Conservation (phyloP, 2,888 invertebrate genomes). For the Notocelia uddmanniana region DNA sequence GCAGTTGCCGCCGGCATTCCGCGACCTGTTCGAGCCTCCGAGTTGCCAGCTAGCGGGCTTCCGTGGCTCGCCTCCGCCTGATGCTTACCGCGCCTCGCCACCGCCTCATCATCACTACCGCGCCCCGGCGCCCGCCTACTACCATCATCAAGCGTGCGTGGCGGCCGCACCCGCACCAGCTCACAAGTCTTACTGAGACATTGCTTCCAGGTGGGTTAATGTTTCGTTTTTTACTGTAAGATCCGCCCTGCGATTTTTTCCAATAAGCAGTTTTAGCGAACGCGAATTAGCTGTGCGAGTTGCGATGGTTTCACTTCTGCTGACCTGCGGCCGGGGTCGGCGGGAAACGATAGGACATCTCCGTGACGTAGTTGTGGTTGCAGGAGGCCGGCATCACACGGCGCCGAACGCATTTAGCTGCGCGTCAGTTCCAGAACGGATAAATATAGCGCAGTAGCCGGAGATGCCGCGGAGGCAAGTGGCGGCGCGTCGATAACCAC, state of each 20-base stretch:
- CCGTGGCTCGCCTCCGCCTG: slow-evolving; percentile 77
- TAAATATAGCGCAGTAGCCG: slow-evolving; percentile 82
- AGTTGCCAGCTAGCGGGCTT: slow-evolving; percentile 82
- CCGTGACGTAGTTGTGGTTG: slow-evolving; percentile 83
- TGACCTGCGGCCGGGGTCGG: slow-evolving; percentile 59
- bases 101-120: slow-evolving; percentile 82
- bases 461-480: slow-evolving; percentile 80
- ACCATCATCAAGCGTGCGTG: slow-evolving; percentile 87
- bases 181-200: slow-evolving; percentile 83
- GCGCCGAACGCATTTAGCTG: slow-evolving; percentile 83
- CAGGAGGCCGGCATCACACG: slow-evolving; percentile 81
- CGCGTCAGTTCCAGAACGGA: slow-evolving; percentile 81
- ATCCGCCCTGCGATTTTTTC: slow-evolving; percentile 67
- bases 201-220: slow-evolving; percentile 72
- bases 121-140: slow-evolving; percentile 79
- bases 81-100: slow-evolving; percentile 76
- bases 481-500: slow-evolving; percentile 83
- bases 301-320: slow-evolving; percentile 63
- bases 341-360: slow-evolving; percentile 66
- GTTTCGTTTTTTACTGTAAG: slow-evolving; percentile 49
- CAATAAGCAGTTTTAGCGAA: slow-evolving; percentile 55
- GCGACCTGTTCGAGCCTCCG: slow-evolving; percentile 82
- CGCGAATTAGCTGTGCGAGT: slow-evolving; percentile 70
- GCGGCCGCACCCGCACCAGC: slow-evolving; percentile 80
- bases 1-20: slow-evolving; percentile 77